Evolutionary conservation across 1,140 invertebrate genomes (phyloP), one percentile per base, ranked within the genome.

Genomic region (Aphaenogaster rudis): DNA sequence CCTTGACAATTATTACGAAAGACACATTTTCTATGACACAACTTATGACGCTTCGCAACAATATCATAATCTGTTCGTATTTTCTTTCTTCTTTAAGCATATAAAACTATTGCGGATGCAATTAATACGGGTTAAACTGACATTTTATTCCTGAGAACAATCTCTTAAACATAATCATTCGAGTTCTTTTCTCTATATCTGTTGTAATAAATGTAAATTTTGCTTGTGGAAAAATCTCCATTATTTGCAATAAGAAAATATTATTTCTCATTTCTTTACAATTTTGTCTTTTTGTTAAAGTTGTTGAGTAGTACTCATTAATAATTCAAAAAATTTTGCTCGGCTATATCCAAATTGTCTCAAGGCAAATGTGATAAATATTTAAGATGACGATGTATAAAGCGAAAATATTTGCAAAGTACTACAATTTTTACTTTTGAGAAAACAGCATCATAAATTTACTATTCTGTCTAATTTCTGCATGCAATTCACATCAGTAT

Each of bases 1-100:
- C 45, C 36, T 59, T 50, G 66, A 63, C 77, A 48, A 33, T 33
- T 74, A 54, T 88, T 91, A 82, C 81, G 86, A 91, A 88, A 90
- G 11, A 3, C 11, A 84, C 6, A 13, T 63, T 57, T 84, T 82
- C 42, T 61, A 76, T 74, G 80, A 84, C 57, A 84, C 80, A 76
- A 76, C 39, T 84, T 84, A 50, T 28, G 42, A 63, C 8, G 48
- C 42, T 48, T 61, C 6, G 28, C 67, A 72, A 59, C 15, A 50
- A 50, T 78, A 69, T 81, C 48, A 33, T 72, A 81, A 45, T 57
- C 6, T 11, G 17, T 57, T 50, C 8, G n/a, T 61, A 39, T 50
- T 50, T 63, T 45, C 7, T n/a, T 52, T 3, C 9, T 84, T 36
- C 1, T 76, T 36, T n/a, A 11, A 39, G 17, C 33, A 15, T 72